Evolutionary conservation across 2,888 invertebrate species (phyloP), one percentile per base, ranked within the genome.

Genomic region (Athalia cordata): DNA sequence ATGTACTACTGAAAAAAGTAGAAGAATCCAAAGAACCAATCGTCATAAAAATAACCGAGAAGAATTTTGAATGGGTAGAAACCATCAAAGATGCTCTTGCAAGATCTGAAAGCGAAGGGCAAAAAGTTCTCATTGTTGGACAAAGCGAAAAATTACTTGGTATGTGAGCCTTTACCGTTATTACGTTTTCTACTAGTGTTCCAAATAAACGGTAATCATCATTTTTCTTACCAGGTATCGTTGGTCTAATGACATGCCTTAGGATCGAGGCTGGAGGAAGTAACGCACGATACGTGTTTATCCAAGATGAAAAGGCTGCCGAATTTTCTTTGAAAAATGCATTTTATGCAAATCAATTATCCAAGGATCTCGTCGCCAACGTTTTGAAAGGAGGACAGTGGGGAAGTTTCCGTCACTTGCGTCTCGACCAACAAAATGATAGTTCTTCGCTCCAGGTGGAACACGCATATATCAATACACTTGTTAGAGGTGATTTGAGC

Each of bases 401-500:
- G 97, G 99, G 99, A 83, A 93, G 94, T 66, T 97, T 94, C 92
- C 93, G 97, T 50, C 98, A 99, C 90, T 90, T 98, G 80, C 92
- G 91, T 82, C 90, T 96, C 79, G 93, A 94, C 83, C 91, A 91
- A 87, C 91, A 82, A 83, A 86, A 77, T 68, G 86, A 86, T 52
- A 84, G 83, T 0, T 84, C 89, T 3, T 88, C 91, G 61, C 87
- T 93, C 47, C 93, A 93, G 89, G 96, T 97, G 78, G 96, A 97
- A 89, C 97, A 98, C 91, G 99, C 99, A 11, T 99, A 97, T 91
- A 96, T 99, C 74, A 99, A 99, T 91, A 96, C 98, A 1, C 90
- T 98, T 84, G 95, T 95, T 13, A 94, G 98, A 87, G 99, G 99
- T 78, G 99, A 99, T 91, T 93, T 99, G 83, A 94, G 98, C 29